Evolutionary conservation across 2,888 invertebrate species (phyloP), one percentile per base, ranked within the genome.

Genomic region (Dryomyza anilis): DNA sequence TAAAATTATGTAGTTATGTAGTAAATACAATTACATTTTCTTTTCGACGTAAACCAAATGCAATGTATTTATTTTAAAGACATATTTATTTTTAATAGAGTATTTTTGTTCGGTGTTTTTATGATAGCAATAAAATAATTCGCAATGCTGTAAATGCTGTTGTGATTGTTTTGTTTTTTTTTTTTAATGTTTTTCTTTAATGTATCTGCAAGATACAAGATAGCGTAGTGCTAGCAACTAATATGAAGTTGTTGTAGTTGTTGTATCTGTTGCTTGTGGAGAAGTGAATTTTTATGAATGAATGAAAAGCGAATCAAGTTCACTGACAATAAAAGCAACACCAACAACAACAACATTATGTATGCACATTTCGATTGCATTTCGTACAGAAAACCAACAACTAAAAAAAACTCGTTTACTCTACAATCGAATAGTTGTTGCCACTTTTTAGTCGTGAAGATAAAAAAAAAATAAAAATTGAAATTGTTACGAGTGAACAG

Each of bases 291-390:
- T 63, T 56, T 56, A 56, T 63, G 55, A 56, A 63, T 63, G 63
- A 56, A 55, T 56, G 56, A 56, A 63, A 56, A 63, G 56, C 56
- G 56, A 56, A 48, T 63, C 63, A 63, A 63, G 63, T 63, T 63
- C 63, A 56, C 56, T 56, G 48, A 63, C 55, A 59, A 43, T 25
- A 48, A 52, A 27, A 71, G 45, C 27, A 27, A 27, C 63, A 68
- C 56, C 55, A 33, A 55, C n/a, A 50, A 50, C 14, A 23, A 46
- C 48, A 59, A 16, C 23, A 33, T 59, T 59, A 33, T 48, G 21
- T 48, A 48, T 59, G 59, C 59, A 48, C 59, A 59, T 48, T 59
- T 59, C 59, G 59, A 59, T 59, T 46, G 48, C 48, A 59, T 59
- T 48, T n/a, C n/a, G 33, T 16, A 59, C 46, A 33, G 59, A 59